These are phyloP conservation scores for Agrilus planipennis DNA, from an alignment of 1,140 invertebrate genomes.

Conservation along the genomic window DNA sequence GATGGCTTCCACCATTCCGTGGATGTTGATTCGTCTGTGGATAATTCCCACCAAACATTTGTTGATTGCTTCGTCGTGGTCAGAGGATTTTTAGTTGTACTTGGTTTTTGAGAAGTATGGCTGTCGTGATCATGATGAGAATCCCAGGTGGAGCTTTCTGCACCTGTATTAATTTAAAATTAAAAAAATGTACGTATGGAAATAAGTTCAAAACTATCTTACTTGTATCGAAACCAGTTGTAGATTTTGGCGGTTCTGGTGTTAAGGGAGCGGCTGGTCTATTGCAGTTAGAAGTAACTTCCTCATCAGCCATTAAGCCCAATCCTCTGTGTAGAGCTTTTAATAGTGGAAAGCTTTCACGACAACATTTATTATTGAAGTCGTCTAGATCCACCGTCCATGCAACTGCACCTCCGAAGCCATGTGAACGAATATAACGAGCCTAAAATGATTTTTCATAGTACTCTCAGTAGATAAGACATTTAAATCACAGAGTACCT, in stretches of 20 bases:
- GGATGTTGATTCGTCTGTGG: constrained; percentile 29
- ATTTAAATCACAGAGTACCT: constrained; percentile 40
- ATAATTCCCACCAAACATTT: constrained; percentile 20
- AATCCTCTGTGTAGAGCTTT: constrained; percentile 59
- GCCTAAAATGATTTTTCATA: constrained; percentile 37
- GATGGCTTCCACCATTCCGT: constrained; percentile 41
- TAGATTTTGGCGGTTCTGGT: constrained; percentile 55
- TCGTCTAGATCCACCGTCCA: constrained; percentile 92
- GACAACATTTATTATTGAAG: constrained; percentile 69
- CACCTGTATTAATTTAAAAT: too few species aligned
- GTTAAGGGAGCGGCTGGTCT: constrained; percentile 54
- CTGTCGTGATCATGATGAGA: too few species aligned
- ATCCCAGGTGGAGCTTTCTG: constrained; percentile 6
- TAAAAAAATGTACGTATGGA: too few species aligned
- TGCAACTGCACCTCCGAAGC: constrained; percentile 68
- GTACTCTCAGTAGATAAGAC: background rate
- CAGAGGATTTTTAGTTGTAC: constrained; percentile 30
- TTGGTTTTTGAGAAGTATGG: too few species aligned
- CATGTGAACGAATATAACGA: constrained; percentile 54
- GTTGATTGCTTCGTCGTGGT: too few species aligned
- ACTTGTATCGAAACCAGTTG: constrained; percentile 45
- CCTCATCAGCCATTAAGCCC: constrained; percentile 47
- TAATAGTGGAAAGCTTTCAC: constrained; percentile 62
- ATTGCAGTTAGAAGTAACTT: constrained; percentile 44
- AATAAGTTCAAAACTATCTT: too few species aligned